Evolutionary conservation across 2,113 vertebrate genomes (phyloP).

Genomic region (Cavia aperea): DNA sequence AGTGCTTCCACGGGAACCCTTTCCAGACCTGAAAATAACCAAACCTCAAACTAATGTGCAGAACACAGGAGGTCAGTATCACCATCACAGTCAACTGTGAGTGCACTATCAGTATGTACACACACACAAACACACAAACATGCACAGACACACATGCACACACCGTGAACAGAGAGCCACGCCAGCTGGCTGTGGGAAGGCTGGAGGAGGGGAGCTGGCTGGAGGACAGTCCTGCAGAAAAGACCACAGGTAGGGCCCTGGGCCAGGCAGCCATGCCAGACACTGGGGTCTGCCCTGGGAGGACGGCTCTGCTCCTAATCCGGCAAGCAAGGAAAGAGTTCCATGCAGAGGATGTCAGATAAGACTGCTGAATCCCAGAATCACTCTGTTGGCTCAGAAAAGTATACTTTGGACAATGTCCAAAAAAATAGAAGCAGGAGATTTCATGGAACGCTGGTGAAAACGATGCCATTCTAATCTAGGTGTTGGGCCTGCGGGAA

Average conservation of each 20-base stretch:
- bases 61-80: neutral
- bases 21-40: neutral
- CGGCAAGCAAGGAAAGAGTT: neutral
- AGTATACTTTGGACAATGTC: neutral
- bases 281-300: neutral
- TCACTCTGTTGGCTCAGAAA: neutral
- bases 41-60: conserved; percentile 1
- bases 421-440: neutral
- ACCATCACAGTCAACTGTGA: neutral
- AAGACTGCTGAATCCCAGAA: neutral
- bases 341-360: too few species aligned
- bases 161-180: neutral
- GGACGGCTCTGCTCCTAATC: neutral
- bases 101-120: neutral
- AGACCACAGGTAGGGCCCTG: neutral
- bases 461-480: neutral
- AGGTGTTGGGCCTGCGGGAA: neutral
- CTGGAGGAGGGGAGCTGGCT: neutral
- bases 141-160: neutral
- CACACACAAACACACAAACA: neutral
- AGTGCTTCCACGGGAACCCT: neutral
- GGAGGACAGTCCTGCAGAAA: neutral
- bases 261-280: neutral
- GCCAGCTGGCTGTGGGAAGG: neutral
- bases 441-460: neutral